These are phyloP conservation scores for Listronotus bonariensis DNA, from an alignment of 1,140 invertebrate species.

Conservation along the genomic window DNA sequence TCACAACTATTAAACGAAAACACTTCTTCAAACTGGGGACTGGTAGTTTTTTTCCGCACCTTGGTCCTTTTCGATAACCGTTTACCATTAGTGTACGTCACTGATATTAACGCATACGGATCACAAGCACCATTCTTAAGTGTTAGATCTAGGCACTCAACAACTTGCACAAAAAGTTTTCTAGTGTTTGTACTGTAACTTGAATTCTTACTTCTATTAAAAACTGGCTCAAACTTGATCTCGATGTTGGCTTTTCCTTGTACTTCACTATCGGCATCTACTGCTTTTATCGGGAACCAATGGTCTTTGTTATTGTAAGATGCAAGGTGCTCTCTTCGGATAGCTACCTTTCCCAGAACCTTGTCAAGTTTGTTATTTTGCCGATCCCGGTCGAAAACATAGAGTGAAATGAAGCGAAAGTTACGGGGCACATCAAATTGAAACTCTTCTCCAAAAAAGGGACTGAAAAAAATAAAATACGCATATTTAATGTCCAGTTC, in stretches of 20 bases:
- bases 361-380: conserved; percentile 79
- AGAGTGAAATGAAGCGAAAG: conserved; percentile 86
- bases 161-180: conserved; percentile 65
- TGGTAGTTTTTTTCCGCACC: conserved; percentile 84
- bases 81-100: conserved; percentile 80
- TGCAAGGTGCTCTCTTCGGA: conserved; percentile 82
- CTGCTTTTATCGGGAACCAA: conserved; percentile 84
- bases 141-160: conserved; percentile 86
- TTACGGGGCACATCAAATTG: conserved; percentile 88
- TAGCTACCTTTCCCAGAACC: conserved; percentile 86
- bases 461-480: conserved; percentile 62
- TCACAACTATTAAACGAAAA: conserved; percentile 84
- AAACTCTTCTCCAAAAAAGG: conserved; percentile 92
- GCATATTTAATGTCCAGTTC: too few relatives aligned
- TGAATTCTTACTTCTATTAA: conserved; percentile 33
- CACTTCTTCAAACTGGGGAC: conserved; percentile 86
- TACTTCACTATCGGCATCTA: conserved; percentile 87
- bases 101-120: conserved; percentile 81
- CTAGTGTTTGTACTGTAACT: conserved; percentile 39
- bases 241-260: conserved; percentile 83
- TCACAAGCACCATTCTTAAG: conserved; percentile 90
- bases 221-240: conserved; percentile 61
- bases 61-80: conserved; percentile 82
- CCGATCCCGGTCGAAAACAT: conserved; percentile 80
- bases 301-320: conserved; percentile 89